Base-by-base conservation (phyloP, 2,113 vertebrate species). In the Aphyosemion australe region DNA sequence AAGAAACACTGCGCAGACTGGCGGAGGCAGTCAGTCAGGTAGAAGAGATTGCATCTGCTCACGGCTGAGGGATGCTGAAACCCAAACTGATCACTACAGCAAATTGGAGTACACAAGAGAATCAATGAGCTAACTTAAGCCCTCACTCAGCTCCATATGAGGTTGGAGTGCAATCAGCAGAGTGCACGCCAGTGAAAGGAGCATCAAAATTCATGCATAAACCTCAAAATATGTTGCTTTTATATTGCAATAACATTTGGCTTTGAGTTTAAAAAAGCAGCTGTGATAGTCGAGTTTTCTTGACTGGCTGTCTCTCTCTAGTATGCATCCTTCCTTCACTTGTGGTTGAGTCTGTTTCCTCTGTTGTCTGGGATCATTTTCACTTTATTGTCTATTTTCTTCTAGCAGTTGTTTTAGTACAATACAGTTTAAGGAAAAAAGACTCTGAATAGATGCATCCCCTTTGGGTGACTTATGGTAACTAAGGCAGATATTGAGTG, bases 381-480 rank as follows among this genome's bases (percentile, higher is more conserved):
- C 5, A 10, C 61, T 79, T 26, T 77, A 65, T 65, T 66, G 48
- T 72, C 18, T 18, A 39, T 15, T 46, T 74, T 65, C 34, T n/a
- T 62, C 26, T 58, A 57, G 64, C 66, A 43, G 58, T 48, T 39
- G 60, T 56, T 74, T 51, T 47, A 20, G 10, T 75, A 58, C 50
- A 56, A 46, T 37, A 58, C 0, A 47, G 50, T 63, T 50, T 55
- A 42, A 59, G 32, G 32, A 21, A 31, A 58, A 49, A 69, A 65
- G 10, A 59, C 43, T 37, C 21, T 8, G 55, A 76, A 16, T 65
- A 47, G 39, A 77, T 57, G 58, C 1, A 42, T 58, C 79, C 67
- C 65, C 68, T 85, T 79, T 52, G 63, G 78, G 55, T 77, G 84
- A 80, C 85, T 85, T 65, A 73, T 41, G 59, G 37, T 9, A 54